These are phyloP conservation scores for Siphonodentalium dalli DNA, from an alignment of 2,888 invertebrate genomes.

Conservation along the genomic window DNA sequence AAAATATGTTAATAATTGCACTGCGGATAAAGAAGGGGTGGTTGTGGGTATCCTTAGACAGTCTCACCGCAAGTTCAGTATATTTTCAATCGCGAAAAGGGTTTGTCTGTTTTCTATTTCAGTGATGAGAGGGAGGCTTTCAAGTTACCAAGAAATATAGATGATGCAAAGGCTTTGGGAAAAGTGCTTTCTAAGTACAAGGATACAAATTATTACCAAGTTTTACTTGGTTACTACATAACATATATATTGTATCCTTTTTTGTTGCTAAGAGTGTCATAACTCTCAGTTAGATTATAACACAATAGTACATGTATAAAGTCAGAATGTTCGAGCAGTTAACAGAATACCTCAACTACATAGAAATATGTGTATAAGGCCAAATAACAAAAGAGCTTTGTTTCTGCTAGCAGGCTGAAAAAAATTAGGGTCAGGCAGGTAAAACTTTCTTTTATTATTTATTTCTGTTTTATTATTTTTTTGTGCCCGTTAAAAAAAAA, in stretches of 20 bases:
- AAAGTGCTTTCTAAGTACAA: constrained; percentile 89
- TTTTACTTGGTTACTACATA: constrained; percentile 85
- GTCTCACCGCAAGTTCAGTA: too few relatives aligned
- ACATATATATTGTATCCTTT: constrained; percentile 90
- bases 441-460: not conserved
- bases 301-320: not conserved
- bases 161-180: constrained; percentile 94
- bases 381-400: too few relatives aligned
- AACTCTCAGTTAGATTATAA: not conserved
- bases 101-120: constrained; percentile 56
- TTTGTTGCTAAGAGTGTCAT: not conserved
- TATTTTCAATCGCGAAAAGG: not conserved
- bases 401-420: too few relatives aligned
- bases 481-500: too few relatives aligned
- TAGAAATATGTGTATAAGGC: not conserved
- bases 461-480: too few relatives aligned
- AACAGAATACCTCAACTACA: too few relatives aligned
- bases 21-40: too few relatives aligned
- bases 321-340: too few relatives aligned
- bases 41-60: too few relatives aligned
- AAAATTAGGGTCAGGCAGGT: not conserved
- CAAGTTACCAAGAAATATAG: constrained; percentile 90
- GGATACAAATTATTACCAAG: constrained; percentile 89
- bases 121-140: constrained; percentile 86
- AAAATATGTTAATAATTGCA: too few relatives aligned